Conservation (phyloP, 2,113 vertebrate genomes). For the Nycticryphes semicollaris region DNA sequence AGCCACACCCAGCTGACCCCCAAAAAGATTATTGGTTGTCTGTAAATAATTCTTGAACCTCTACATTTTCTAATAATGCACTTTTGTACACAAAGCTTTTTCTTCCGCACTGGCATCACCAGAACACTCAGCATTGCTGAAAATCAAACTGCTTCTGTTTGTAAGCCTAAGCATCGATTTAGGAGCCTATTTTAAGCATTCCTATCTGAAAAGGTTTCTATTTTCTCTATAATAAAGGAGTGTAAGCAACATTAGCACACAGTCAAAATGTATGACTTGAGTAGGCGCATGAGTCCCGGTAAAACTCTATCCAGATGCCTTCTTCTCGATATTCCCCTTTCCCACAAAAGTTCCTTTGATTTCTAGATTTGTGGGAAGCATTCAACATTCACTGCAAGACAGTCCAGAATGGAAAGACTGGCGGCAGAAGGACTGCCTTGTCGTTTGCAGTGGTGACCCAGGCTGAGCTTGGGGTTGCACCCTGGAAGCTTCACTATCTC, state of each 20-base stretch:
- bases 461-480: not conserved
- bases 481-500: not conserved
- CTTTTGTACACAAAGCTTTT: conserved; percentile 7
- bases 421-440: not conserved
- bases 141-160: conserved; percentile 41
- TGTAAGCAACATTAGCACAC: not conserved
- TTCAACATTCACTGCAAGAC: not conserved
- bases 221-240: not conserved
- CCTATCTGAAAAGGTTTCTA: conserved; percentile 7
- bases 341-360: not conserved
- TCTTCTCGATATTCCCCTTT: not conserved
- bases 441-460: rapidly evolving
- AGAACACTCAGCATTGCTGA: conserved; percentile 17
- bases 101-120: not conserved
- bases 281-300: not conserved
- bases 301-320: not conserved
- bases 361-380: not conserved
- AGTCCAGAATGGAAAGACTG: not conserved
- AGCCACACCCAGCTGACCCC: not conserved
- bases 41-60: not conserved
- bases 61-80: conserved; percentile 10
- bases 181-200: conserved; percentile 28
- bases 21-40: not conserved
- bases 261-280: not conserved
- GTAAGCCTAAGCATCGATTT: not conserved